These are phyloP conservation scores for Triplophysa yarkandensis DNA, from an alignment of 2,797 vertebrate genomes.

Conservation along the genomic window DNA sequence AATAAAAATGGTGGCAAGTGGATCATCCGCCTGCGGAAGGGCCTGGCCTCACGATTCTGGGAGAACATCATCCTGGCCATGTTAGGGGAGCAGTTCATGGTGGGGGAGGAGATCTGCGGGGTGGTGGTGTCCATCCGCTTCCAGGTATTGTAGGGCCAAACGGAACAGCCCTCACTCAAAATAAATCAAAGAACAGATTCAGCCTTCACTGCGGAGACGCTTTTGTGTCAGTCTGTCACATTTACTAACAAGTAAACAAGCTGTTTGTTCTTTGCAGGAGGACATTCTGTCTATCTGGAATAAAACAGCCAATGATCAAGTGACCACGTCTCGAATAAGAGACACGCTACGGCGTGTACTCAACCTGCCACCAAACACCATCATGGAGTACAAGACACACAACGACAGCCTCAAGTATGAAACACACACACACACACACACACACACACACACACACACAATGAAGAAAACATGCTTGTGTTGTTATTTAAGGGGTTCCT, in stretches of 20 bases:
- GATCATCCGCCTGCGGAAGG: constrained; percentile 88
- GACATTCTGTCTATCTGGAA: constrained; percentile 89
- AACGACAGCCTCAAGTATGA: constrained; percentile 88
- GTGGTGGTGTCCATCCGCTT: constrained; percentile 96
- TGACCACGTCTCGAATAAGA: constrained; percentile 82
- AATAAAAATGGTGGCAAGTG: constrained; percentile 87
- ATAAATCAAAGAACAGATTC: neutral
- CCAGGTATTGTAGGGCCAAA: constrained; percentile 74
- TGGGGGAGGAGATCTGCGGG: constrained; percentile 97
- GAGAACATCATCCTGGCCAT: constrained; percentile 98
- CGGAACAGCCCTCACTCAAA: neutral
- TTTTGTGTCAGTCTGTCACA: too few relatives aligned
- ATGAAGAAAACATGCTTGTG: too few relatives aligned
- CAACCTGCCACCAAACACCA: constrained; percentile 85
- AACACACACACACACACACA: constrained; percentile 34
- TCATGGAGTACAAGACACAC: constrained; percentile 90
- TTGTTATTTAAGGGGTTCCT: too few relatives aligned
- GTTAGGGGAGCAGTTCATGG: constrained; percentile 98
- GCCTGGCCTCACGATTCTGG: constrained; percentile 96
- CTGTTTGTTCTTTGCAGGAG: constrained; percentile 66
- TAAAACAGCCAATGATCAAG: constrained; percentile 84
- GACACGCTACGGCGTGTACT: constrained; percentile 83
- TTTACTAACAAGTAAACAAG: neutral
- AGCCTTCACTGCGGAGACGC: too few relatives aligned
- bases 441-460: too few relatives aligned